phyloP scores from a whole-genome alignment of 35 echinoderm and acorn worm species.

The Strongylocentrotus purpuratus region DNA sequence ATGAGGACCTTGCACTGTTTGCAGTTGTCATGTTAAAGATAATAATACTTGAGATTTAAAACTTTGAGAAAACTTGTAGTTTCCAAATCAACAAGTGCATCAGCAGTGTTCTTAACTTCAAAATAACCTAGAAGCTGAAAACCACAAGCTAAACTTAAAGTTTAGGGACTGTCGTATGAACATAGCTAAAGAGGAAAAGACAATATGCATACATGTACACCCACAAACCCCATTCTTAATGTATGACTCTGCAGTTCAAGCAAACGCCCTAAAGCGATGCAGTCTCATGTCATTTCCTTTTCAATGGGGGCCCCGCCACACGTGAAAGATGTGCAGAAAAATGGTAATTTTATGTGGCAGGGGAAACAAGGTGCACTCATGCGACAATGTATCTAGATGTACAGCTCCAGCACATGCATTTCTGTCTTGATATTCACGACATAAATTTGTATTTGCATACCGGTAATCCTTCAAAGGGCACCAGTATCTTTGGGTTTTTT shows the following conservation, averaged over 20 bases:
- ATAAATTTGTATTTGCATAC: too few species aligned
- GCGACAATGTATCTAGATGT: neutral
- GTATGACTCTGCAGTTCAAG: neutral
- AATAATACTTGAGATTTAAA: too few species aligned
- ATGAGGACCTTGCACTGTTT: too few species aligned
- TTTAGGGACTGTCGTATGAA: too few species aligned
- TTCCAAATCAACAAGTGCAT: too few species aligned
- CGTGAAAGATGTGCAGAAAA: neutral
- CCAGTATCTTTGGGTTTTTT: too few species aligned
- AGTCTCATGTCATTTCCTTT: neutral
- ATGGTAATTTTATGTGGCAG: slow-evolving; percentile 4
- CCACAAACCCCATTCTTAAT: neutral
- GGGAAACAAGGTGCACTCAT: neutral
- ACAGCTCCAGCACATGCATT: neutral
- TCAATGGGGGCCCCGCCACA: neutral
- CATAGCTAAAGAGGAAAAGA: neutral
- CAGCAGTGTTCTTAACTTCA: too few species aligned
- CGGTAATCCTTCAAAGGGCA: too few species aligned
- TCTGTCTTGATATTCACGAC: neutral
- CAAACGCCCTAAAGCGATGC: neutral
- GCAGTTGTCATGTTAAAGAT: too few species aligned
- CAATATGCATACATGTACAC: neutral
- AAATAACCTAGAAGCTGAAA: too few species aligned
- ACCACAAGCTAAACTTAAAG: too few species aligned
- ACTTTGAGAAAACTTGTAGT: too few species aligned